Conservation (phyloP, 2,888 invertebrate genomes). For the Idaea straminata region DNA sequence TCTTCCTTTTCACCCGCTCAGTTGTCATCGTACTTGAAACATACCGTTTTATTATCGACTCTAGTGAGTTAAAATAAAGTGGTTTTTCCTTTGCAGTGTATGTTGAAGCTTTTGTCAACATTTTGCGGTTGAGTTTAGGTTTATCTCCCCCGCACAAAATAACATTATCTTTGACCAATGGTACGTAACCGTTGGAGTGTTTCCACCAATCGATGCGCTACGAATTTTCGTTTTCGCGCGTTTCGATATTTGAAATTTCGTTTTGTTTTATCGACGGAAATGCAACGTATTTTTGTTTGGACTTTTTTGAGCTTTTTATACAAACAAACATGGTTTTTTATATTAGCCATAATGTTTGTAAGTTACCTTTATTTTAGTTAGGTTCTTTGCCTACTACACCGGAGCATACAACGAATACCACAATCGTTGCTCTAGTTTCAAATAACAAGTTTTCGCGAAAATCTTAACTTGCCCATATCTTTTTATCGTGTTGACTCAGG, state of each 20-base stretch:
- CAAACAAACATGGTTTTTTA: slow-evolving; percentile 11
- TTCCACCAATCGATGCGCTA: slow-evolving; percentile 66
- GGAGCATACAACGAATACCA: no score
- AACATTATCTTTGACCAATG: slow-evolving; percentile 79
- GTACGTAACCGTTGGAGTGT: slow-evolving; percentile 60
- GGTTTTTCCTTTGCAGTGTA: slow-evolving; percentile 29
- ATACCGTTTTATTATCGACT: slow-evolving; percentile 31
- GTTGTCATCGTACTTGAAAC: slow-evolving; percentile 43
- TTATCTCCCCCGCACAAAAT: slow-evolving; percentile 73
- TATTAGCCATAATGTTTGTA: no score
- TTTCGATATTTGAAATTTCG: slow-evolving; percentile 49
- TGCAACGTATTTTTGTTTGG: slow-evolving; percentile 15
- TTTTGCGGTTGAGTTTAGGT: slow-evolving; percentile 70
- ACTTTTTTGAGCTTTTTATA: slow-evolving; percentile 17
- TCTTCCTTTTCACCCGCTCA: slow-evolving; percentile 52
- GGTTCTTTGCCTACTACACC: no score
- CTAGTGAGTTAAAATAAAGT: slow-evolving; percentile 29
- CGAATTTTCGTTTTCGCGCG: slow-evolving; percentile 53
- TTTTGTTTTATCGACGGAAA: slow-evolving; percentile 42
- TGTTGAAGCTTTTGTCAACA: slow-evolving; percentile 58
- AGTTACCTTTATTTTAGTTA: no score
- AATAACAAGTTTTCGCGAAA: no score
- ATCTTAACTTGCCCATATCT: no score
- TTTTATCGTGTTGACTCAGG: no score
- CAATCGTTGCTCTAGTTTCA: no score